phyloP scores from a whole-genome alignment of 1,140 invertebrate genomes.

The Drosophila grimshawi region DNA sequence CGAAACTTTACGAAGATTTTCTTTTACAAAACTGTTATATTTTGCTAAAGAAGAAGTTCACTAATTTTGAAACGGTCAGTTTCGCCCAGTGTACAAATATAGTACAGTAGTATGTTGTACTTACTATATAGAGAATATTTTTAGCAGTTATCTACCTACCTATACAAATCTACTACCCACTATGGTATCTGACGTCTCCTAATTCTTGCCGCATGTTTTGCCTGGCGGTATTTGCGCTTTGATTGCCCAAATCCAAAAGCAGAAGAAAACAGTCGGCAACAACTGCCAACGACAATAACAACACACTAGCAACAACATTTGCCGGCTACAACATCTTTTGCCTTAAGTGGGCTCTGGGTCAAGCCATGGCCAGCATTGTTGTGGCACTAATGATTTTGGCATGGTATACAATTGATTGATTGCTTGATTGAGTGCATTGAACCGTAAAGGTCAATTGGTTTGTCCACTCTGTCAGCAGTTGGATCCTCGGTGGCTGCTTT shows the following conservation, averaged over 20 bases:
- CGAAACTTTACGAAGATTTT: background rate
- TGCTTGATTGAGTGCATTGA: conserved; percentile 73
- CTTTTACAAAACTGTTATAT: no score
- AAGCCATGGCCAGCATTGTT: conserved; percentile 73
- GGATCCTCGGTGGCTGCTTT: background rate
- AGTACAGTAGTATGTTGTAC: conserved; percentile 4
- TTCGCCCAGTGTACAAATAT: background rate
- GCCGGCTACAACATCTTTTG: conserved; percentile 43
- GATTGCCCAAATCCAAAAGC: conserved; percentile 75
- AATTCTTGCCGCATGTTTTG: conserved; percentile 68
- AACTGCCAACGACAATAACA: conserved; percentile 12
- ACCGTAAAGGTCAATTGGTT: conserved; percentile 76
- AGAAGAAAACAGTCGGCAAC: conserved; percentile 38
- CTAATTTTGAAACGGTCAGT: background rate
- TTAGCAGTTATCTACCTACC: conserved; percentile 52
- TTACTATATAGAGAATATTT: conserved; percentile 17
- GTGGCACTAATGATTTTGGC: conserved; percentile 77
- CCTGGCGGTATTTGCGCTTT: conserved; percentile 77
- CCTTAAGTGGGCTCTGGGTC: conserved; percentile 80
- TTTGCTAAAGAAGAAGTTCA: no score
- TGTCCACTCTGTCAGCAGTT: conserved; percentile 38
- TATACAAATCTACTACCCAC: conserved; percentile 32
- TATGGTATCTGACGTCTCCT: conserved; percentile 37
- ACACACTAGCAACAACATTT: conserved; percentile 9
- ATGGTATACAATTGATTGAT: conserved; percentile 78